phyloP scores from a whole-genome alignment of 1,140 invertebrate species.

The Drosophila pandora region DNA sequence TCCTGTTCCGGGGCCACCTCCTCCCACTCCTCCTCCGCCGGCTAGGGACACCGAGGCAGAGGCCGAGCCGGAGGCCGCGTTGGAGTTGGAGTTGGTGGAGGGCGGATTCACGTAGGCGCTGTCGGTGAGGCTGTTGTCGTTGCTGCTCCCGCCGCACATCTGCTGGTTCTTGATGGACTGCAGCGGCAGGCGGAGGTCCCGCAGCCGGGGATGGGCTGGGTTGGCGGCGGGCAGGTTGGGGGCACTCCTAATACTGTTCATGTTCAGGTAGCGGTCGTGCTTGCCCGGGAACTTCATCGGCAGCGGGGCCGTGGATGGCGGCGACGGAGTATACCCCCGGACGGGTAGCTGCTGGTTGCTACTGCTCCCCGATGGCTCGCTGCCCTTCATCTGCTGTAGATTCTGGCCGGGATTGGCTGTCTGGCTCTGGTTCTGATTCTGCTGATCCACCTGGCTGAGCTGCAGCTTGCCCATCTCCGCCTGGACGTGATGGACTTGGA shows the following conservation, averaged over 20 bases:
- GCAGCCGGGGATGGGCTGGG: constrained; percentile 88
- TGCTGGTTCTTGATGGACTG: constrained; percentile 85
- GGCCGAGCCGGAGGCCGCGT: constrained; percentile 35
- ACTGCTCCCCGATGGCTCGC: not conserved
- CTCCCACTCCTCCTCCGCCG: not conserved
- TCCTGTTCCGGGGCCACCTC: not conserved
- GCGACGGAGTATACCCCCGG: constrained; percentile 88
- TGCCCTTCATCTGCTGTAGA: not conserved
- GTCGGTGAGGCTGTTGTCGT: constrained; percentile 86
- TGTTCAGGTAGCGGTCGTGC: constrained; percentile 88
- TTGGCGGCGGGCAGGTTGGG: constrained; percentile 89
- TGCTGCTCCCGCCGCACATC: constrained; percentile 85
- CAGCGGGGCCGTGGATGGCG: constrained; percentile 91
- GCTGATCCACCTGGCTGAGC: constrained; percentile 58
- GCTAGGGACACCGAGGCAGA: constrained; percentile 19
- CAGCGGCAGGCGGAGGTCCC: constrained; percentile 87
- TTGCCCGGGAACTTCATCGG: constrained; percentile 89
- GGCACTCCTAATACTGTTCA: constrained; percentile 91
- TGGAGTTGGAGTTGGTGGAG: constrained; percentile 70
- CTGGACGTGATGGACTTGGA: constrained; percentile 80
- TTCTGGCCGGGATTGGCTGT: not conserved
- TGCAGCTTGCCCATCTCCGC: constrained; percentile 85
- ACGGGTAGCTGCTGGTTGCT: constrained; percentile 85
- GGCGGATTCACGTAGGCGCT: constrained; percentile 82
- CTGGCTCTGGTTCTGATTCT: constrained; percentile 60